phyloP scores from a whole-genome alignment of 2,113 vertebrate species.

The Mixornis gularis region DNA sequence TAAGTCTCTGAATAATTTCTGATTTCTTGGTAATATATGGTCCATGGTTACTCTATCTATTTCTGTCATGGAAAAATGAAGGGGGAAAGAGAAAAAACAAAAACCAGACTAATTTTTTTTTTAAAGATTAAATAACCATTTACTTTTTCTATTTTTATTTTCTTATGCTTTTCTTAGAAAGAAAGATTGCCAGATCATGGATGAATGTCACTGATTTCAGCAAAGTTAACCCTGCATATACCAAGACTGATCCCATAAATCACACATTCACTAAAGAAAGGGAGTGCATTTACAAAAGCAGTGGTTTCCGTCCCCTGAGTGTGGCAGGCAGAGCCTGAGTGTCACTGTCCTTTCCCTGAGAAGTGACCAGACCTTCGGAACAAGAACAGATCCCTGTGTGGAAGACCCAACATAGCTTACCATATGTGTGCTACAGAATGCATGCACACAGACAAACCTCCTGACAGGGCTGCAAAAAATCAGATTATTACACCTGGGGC shows the following conservation, averaged over 20 bases:
- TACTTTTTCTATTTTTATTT: background rate
- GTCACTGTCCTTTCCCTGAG: background rate
- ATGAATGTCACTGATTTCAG: background rate
- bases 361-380: background rate
- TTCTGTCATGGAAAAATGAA: background rate
- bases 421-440: accelerated
- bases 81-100: background rate
- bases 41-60: background rate
- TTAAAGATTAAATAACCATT: background rate
- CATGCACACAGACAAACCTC: background rate
- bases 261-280: background rate
- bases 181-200: background rate
- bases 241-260: background rate
- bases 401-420: background rate
- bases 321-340: background rate
- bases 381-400: background rate
- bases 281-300: background rate
- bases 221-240: background rate
- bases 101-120: background rate
- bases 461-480: background rate
- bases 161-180: background rate
- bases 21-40: background rate
- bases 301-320: background rate
- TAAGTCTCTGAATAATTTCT: background rate
- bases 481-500: background rate